These are phyloP conservation scores for Lutjanus campechanus DNA, from an alignment of 2,797 vertebrate genomes.

Conservation along the genomic window DNA sequence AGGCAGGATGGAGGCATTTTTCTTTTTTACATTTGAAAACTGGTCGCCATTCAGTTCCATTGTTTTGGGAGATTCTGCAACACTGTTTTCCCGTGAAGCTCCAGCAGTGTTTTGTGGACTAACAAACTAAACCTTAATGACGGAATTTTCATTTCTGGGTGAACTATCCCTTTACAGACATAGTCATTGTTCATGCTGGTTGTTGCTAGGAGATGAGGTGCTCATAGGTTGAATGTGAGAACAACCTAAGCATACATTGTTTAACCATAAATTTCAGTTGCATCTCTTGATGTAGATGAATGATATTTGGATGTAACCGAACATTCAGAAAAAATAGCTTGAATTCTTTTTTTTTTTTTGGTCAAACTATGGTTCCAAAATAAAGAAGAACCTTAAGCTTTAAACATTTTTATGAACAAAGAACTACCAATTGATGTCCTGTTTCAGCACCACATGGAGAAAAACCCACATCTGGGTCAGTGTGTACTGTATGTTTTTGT, in stretches of 20 bases:
- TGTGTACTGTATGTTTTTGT: conserved; percentile 11
- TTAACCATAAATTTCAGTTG: background rate
- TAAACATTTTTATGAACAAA: background rate
- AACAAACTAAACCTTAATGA: no score
- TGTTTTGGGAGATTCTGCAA: no score
- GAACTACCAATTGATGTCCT: background rate
- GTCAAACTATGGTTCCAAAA: background rate
- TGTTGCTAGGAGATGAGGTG: background rate
- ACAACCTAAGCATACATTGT: background rate
- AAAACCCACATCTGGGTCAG: conserved; percentile 11
- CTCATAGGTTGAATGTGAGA: background rate
- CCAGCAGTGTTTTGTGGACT: no score
- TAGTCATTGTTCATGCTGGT: background rate
- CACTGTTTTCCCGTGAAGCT: no score
- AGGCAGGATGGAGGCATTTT: no score
- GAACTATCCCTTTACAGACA: no score
- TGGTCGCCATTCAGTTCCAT: no score
- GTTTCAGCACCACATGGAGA: background rate
- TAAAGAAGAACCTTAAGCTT: background rate
- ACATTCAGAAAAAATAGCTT: conserved; percentile 3
- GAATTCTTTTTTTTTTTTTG: no score
- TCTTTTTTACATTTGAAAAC: no score
- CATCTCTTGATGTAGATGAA: background rate
- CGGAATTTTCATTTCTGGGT: no score
- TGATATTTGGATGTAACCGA: background rate